Conservation (phyloP, 2,113 vertebrate species). For the Triplophysa rosa region DNA sequence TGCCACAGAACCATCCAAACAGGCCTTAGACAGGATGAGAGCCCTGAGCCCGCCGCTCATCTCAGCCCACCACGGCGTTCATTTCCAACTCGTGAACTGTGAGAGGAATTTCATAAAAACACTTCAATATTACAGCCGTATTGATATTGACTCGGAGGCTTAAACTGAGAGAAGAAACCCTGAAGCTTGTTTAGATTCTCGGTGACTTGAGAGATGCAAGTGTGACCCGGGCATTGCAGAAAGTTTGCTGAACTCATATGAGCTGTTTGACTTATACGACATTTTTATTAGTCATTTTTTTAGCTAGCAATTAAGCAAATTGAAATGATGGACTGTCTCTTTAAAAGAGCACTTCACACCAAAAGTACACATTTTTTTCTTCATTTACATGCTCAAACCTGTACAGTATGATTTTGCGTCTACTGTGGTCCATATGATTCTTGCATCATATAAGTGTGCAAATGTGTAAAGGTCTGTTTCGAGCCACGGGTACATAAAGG, state of each 20-base stretch:
- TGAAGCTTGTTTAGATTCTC: conserved; percentile 7
- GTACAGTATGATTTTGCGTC: too few species aligned
- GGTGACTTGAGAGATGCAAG: background rate
- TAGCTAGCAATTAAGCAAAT: too few species aligned
- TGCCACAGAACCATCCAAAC: conserved; percentile 9
- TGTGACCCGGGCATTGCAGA: background rate
- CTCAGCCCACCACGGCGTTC: conserved; percentile 22
- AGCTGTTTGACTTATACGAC: too few species aligned
- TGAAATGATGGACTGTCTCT: background rate
- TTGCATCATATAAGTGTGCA: too few species aligned
- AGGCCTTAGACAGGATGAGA: conserved; percentile 35
- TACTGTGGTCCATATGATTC: too few species aligned
- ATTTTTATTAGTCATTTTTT: too few species aligned
- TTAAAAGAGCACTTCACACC: too few species aligned
- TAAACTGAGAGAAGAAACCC: conserved; percentile 10
- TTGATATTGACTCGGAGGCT: conserved; percentile 41
- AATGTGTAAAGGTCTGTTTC: too few species aligned
- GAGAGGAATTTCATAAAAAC: conserved; percentile 41
- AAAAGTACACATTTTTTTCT: too few species aligned
- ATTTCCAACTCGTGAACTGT: conserved; percentile 41
- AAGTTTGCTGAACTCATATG: background rate
- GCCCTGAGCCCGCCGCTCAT: conserved; percentile 12
- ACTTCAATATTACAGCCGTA: conserved; percentile 35
- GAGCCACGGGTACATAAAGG: too few species aligned
- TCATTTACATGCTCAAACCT: too few species aligned